Percentiles rank a stretch among this genome's conserved stretches.
Evolutionary conservation across 2,888 invertebrate species (phyloP).

Genomic region (Bhutanitis thaidina): DNA sequence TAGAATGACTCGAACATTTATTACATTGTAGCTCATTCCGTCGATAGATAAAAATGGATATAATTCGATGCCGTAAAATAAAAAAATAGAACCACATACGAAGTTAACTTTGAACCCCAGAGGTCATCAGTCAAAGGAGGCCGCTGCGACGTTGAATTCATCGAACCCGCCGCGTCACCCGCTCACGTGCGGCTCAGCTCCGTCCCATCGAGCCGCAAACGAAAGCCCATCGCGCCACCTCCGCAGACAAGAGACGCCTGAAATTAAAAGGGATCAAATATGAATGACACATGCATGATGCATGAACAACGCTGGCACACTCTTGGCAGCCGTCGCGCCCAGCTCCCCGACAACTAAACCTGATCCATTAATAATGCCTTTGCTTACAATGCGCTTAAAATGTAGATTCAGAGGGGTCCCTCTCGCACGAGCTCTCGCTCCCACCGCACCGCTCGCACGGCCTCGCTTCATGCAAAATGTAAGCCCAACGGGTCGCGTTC

Average conservation of each 20-base stretch:
- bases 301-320: constrained; percentile 61
- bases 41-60: too few relatives aligned
- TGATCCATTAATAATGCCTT: constrained; percentile 78
- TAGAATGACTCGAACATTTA: too few relatives aligned
- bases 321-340: constrained; percentile 62
- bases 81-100: too few relatives aligned
- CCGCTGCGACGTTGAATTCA: background rate
- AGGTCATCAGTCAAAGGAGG: too few relatives aligned
- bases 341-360: constrained; percentile 75
- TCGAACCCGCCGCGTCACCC: background rate
- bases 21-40: too few relatives aligned
- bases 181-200: background rate
- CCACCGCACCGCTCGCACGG: constrained; percentile 39
- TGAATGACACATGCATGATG: constrained; percentile 72
- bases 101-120: too few relatives aligned
- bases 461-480: constrained; percentile 68
- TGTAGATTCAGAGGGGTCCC: constrained; percentile 68
- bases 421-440: constrained; percentile 46
- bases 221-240: constrained; percentile 37
- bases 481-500: constrained; percentile 56
- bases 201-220: constrained; percentile 30
- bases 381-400: constrained; percentile 80
- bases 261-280: constrained; percentile 78
- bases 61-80: too few relatives aligned
- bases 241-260: constrained; percentile 62